Conservation (phyloP, 2,888 invertebrate genomes). For the Parochlus steinenii region DNA sequence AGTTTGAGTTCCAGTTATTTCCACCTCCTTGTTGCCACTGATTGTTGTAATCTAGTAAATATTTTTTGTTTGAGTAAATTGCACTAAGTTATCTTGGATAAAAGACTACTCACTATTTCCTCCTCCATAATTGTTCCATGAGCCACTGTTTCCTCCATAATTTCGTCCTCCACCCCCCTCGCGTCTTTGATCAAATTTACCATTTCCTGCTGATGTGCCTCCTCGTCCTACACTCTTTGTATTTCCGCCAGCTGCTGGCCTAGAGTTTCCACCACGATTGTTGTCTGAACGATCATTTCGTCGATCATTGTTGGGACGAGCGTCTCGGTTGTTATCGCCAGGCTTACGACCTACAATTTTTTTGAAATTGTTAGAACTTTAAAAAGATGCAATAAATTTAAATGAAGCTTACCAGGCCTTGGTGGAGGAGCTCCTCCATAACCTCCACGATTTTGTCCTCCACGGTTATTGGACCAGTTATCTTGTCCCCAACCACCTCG, state of each 20-base stretch:
- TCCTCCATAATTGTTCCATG: too few species aligned
- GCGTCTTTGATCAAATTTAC: neutral
- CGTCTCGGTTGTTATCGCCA: neutral
- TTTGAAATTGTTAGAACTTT: neutral
- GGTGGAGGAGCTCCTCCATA: too few species aligned
- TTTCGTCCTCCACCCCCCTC: conserved; percentile 1
- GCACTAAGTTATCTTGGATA: conserved; percentile 5
- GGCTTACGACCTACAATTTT: neutral
- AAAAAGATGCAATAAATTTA: too few species aligned
- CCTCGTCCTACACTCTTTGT: conserved; percentile 7
- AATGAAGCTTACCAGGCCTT: too few species aligned
- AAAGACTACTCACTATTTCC: too few species aligned
- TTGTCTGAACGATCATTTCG: conserved; percentile 14
- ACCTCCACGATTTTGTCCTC: conserved; percentile 21
- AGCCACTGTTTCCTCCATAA: conserved; percentile 7
- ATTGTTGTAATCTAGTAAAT: neutral
- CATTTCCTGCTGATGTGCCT: conserved; percentile 3
- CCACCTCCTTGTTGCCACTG: neutral
- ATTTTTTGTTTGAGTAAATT: neutral
- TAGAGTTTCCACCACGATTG: conserved; percentile 16
- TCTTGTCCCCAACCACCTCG: conserved; percentile 18
- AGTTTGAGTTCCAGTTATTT: conserved; percentile 8
- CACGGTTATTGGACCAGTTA: conserved; percentile 23
- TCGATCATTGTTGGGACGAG: conserved; percentile 1
- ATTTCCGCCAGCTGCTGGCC: conserved; percentile 19